Evolutionary conservation across 2,797 vertebrate genomes (phyloP), one percentile per base, ranked within the genome.

Genomic region (Spheniscus humboldti): DNA sequence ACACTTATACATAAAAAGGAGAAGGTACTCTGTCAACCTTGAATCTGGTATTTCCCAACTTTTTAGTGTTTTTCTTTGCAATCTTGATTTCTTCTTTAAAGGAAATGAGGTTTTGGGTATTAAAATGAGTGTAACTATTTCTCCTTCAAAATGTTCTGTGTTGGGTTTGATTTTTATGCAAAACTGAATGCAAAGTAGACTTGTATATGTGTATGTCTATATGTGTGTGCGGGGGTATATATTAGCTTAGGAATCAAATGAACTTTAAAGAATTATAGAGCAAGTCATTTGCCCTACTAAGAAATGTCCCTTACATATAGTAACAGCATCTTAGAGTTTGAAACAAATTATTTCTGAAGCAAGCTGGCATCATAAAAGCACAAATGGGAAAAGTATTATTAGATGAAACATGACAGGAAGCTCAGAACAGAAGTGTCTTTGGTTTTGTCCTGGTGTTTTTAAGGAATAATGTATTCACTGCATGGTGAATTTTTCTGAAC

Each of bases 281-380:
- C 43, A 53, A 72, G 25, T 50, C 4, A n/a, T 69, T 73, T 88
- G 20, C 11, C 12, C 39, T 53, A n/a, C 6, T 4, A 77, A 63
- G 43, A 60, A 81, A 88, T 73, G 22, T 55, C 7, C 48, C 56
- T 72, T 82, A 59, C 10, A 24, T 69, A 27, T 39, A 23, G 50
- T 67, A 93, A 85, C 47, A 53, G 3, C 25, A 35, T 39, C 73
- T 85, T 52, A n/a, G 35, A 88, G 53, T 80, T 86, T 89, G 60
- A 93, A 96, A 94, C 53, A 76, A 43, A 85, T 92, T 79, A 39
- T 81, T 97, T 97, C 41, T 92, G 77, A 92, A 96, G 50, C 37
- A 95, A 63, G 5, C 9, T n/a, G 33, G 3, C 41, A 57, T 93
- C 75, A 94, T 11, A 92, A 85, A 96, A 88, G 8, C 22, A n/a